Percentiles rank a stretch among this genome's conserved stretches.
phyloP scores from a whole-genome alignment of 2,888 invertebrate genomes.

The Ochropleura plecta region DNA sequence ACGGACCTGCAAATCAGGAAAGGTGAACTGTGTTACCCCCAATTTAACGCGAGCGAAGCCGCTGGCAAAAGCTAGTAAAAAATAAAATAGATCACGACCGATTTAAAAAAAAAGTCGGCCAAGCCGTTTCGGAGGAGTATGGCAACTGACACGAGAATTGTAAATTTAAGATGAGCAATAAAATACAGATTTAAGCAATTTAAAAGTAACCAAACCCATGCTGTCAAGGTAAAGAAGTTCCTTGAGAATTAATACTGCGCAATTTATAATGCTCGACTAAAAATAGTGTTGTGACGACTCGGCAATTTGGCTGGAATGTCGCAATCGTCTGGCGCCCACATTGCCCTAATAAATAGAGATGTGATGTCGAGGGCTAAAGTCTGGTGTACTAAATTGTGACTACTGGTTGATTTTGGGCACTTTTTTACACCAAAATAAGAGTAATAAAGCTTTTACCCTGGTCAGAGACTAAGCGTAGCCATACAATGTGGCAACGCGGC shows the following conservation, averaged over 20 bases:
- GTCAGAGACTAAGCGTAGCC: too few species aligned
- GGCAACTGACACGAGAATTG: too few species aligned
- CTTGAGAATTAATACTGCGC: slow-evolving; percentile 59
- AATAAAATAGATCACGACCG: too few species aligned
- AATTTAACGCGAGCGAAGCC: too few species aligned
- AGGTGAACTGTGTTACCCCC: too few species aligned
- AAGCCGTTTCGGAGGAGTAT: too few species aligned
- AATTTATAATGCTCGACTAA: slow-evolving; percentile 67
- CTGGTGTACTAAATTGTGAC: slow-evolving; percentile 9
- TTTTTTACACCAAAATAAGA: background rate
- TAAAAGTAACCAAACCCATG: slow-evolving; percentile 52
- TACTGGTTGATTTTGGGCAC: background rate
- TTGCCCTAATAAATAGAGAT: slow-evolving; percentile 61
- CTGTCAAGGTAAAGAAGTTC: slow-evolving; percentile 59
- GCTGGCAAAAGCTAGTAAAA: too few species aligned
- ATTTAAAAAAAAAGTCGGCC: too few species aligned
- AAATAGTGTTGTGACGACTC: slow-evolving; percentile 68
- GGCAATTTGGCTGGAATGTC: slow-evolving; percentile 73
- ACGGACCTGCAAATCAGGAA: too few species aligned
- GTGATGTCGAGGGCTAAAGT: slow-evolving; percentile 18
- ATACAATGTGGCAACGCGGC: too few species aligned
- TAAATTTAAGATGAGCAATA: background rate
- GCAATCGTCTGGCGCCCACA: slow-evolving; percentile 72
- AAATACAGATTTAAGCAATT: slow-evolving; percentile 17
- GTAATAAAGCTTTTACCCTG: too few species aligned